A percentile compares a stretch with the other conserved stretches of the same genome.
Conservation (phyloP, 2,113 vertebrate species). For the Bombycilla garrulus region DNA sequence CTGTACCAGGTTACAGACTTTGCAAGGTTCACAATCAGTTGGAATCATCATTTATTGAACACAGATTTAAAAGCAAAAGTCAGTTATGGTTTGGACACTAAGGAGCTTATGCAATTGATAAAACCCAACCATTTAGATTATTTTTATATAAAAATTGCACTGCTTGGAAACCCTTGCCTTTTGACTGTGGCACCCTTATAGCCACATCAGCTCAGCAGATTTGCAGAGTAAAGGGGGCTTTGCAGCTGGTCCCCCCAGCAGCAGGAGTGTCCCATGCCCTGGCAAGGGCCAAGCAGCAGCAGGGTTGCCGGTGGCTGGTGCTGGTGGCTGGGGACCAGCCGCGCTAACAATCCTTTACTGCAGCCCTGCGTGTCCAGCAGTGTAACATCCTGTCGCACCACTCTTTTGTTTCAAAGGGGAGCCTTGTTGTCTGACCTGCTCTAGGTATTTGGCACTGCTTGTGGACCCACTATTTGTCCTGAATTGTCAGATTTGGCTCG, state of each 20-base stretch:
- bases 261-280: neutral
- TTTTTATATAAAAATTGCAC: neutral
- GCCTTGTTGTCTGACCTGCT: neutral
- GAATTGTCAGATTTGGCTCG: neutral
- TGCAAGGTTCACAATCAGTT: slow-evolving; percentile 17
- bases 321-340: rapidly evolving
- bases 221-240: neutral
- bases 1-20: slow-evolving; percentile 1
- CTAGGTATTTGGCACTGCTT: neutral
- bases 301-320: neutral
- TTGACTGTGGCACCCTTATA: neutral
- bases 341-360: rapidly evolving
- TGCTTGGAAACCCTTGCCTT: neutral
- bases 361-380: rapidly evolving
- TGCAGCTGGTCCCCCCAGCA: rapidly evolving
- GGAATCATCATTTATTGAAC: slow-evolving; percentile 33
- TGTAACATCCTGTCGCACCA: neutral
- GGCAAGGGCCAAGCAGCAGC: rapidly evolving
- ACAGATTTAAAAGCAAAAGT: slow-evolving; percentile 38
- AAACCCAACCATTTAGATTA: neutral
- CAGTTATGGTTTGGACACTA: neutral
- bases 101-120: neutral
- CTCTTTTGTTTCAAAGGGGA: neutral
- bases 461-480: neutral
- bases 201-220: neutral